phyloP scores from a whole-genome alignment of 2,888 invertebrate species.

The Imbricaverruca yamaguchii region DNA sequence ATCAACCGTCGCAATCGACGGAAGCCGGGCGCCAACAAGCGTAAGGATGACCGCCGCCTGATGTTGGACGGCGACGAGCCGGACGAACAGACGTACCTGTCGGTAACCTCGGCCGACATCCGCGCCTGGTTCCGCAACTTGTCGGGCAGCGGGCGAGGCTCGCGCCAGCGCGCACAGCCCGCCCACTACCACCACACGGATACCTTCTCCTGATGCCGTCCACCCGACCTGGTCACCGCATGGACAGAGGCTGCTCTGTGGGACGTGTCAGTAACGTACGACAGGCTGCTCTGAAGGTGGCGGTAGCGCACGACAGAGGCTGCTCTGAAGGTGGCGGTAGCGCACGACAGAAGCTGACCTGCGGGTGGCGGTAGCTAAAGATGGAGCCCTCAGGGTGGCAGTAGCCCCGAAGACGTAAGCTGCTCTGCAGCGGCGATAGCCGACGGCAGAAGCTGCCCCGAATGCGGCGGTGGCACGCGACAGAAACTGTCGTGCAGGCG shows the following conservation, averaged over 20 bases:
- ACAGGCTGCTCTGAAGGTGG: too few relatives aligned
- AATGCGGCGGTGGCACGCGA: too few relatives aligned
- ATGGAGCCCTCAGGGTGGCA: too few relatives aligned
- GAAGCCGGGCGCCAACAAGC: slow-evolving; percentile 30
- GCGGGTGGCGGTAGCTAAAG: too few relatives aligned
- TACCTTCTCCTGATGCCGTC: background rate
- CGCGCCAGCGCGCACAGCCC: background rate
- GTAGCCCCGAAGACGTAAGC: too few relatives aligned
- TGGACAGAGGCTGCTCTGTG: background rate
- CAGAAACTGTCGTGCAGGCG: too few relatives aligned
- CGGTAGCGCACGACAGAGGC: too few relatives aligned
- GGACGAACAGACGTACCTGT: slow-evolving; percentile 34
- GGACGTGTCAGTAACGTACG: background rate
- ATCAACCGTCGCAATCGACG: slow-evolving; percentile 49
- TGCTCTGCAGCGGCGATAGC: too few relatives aligned
- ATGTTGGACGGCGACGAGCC: slow-evolving; percentile 32
- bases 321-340: too few relatives aligned
- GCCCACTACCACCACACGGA: background rate
- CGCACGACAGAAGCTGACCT: too few relatives aligned
- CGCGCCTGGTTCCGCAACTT: slow-evolving; percentile 32
- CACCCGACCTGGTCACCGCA: background rate
- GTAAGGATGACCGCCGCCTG: slow-evolving; percentile 33
- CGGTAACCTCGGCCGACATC: slow-evolving; percentile 33
- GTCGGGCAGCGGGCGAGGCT: slow-evolving; percentile 24
- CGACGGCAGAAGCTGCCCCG: too few relatives aligned